Conservation (phyloP, 2,888 invertebrate genomes). For the Tortrix viridana region DNA sequence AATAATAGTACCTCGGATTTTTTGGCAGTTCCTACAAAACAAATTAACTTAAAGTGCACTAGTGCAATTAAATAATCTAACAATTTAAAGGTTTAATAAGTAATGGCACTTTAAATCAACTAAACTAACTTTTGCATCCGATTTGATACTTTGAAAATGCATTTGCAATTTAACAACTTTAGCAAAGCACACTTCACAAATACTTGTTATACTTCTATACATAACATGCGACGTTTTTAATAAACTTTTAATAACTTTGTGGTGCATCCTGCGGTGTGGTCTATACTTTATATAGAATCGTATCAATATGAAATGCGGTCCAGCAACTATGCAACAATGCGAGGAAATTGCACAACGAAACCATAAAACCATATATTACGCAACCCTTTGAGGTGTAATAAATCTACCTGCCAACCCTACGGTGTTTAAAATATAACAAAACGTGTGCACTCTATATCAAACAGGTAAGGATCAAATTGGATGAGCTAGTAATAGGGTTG, state of each 20-base stretch:
- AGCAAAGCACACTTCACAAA: too few species aligned
- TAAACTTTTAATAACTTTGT: not conserved
- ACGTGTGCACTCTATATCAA: constrained; percentile 45
- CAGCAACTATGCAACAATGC: constrained; percentile 58
- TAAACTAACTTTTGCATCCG: too few species aligned
- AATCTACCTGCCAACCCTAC: constrained; percentile 64
- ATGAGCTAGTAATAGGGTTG: constrained; percentile 47
- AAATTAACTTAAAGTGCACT: too few species aligned
- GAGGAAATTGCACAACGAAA: constrained; percentile 77
- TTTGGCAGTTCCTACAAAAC: too few species aligned
- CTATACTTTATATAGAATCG: constrained; percentile 13
- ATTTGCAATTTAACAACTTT: too few species aligned
- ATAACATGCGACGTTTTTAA: not conserved
- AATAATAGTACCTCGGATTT: too few species aligned
- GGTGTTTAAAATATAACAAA: constrained; percentile 12
- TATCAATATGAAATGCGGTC: constrained; percentile 46
- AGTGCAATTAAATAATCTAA: too few species aligned
- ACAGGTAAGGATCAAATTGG: constrained; percentile 42
- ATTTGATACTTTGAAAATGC: too few species aligned
- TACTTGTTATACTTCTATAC: too few species aligned
- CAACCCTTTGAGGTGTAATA: constrained; percentile 81
- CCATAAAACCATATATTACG: constrained; percentile 78
- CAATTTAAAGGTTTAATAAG: too few species aligned
- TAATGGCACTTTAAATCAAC: too few species aligned
- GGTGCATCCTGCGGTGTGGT: not conserved